phyloP scores from a whole-genome alignment of 2,113 vertebrate species.

The Urocynchramus pylzowi region DNA sequence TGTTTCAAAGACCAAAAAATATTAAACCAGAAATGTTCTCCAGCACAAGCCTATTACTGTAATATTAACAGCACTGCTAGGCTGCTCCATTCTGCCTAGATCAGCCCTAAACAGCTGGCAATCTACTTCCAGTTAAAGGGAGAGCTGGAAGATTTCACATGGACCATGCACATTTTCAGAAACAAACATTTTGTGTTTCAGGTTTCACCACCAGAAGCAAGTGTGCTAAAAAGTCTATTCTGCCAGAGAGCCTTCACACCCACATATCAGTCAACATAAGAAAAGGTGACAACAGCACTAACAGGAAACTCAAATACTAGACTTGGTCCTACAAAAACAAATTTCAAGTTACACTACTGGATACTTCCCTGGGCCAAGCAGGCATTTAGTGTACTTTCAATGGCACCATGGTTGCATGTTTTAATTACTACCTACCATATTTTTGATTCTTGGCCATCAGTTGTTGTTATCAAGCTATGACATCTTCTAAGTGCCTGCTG shows the following conservation, averaged over 20 bases:
- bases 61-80: neutral
- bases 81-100: neutral
- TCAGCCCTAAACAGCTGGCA: neutral
- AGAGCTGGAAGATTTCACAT: neutral
- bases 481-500: neutral
- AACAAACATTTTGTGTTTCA: neutral
- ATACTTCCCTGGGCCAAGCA: neutral
- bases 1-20: neutral
- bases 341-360: neutral
- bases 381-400: neutral
- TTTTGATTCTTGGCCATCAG: neutral
- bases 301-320: constrained; percentile 2
- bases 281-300: neutral
- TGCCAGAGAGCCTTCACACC: neutral
- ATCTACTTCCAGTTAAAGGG: neutral
- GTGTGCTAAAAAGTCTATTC: neutral
- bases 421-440: neutral
- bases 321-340: neutral
- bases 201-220: neutral
- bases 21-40: neutral
- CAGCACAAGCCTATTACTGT: neutral
- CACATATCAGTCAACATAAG: neutral
- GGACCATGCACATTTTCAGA: neutral
- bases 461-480: neutral
- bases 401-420: neutral